Conservation (phyloP, 2,113 vertebrate species). For the Engraulis encrasicolus region DNA sequence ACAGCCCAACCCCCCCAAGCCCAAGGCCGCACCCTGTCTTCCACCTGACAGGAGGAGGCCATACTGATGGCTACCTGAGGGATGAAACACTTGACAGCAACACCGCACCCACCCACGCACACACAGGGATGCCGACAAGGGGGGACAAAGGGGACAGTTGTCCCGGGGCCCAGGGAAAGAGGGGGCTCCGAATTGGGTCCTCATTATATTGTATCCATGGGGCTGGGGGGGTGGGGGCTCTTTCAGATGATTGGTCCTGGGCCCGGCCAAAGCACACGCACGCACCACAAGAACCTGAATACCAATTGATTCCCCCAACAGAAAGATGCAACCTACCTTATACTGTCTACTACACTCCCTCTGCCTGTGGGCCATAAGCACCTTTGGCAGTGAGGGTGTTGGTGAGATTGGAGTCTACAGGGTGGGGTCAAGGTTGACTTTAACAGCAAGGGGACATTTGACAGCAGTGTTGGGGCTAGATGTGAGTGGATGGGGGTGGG, state of each 20-base stretch:
- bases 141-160: no score
- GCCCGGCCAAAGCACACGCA: not conserved
- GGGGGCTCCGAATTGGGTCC: no score
- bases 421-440: no score
- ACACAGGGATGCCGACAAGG: no score
- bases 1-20: conserved; percentile 31
- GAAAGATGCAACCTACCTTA: conserved; percentile 19
- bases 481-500: not conserved
- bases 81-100: conserved; percentile 44
- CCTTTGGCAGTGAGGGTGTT: no score
- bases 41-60: conserved; percentile 42
- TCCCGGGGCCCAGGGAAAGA: no score
- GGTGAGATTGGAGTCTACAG: no score
- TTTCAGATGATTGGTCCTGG: no score
- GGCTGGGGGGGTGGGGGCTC: no score
- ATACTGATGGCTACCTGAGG: conserved; percentile 59
- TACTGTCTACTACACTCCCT: not conserved
- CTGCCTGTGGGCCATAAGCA: conserved; percentile 34
- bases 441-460: no score
- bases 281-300: conserved; percentile 49
- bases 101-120: conserved; percentile 12
- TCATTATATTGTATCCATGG: no score
- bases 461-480: conserved; percentile 30
- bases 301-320: conserved; percentile 57
- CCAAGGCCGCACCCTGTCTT: conserved; percentile 53